Base-by-base conservation (phyloP, 2,888 invertebrate species). In the Caenorhabditis sp. region DNA sequence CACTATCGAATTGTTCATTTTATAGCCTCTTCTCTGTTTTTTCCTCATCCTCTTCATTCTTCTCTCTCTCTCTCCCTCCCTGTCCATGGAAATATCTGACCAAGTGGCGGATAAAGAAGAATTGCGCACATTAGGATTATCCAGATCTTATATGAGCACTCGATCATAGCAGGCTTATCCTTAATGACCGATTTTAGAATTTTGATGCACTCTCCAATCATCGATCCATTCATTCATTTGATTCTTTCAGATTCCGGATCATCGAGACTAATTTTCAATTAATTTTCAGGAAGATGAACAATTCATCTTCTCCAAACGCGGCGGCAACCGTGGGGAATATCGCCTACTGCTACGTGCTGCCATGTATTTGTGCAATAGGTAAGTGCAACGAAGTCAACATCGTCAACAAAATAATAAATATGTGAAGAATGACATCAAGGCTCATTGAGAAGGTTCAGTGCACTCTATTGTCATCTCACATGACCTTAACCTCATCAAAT, bases 321-420 rank as follows among this genome's bases (percentile, higher is more conserved):
- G 82, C 80, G 45, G 80, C 80, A 22, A 77, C 72, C 3, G 80
- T 85, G 30, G 78, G 76, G 39, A 79, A 78, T 56, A 78, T 87
- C 59, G 87, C 88, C 59, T 89, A 89, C 74, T 87, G 86, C 76
- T 89, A 89, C 74, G 85, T 89, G 17, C 82, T 89, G 72, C 89
- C 89, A 11, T 78, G 79, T 37, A 84, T 89, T 53, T 88, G 88
- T 77, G 82, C 83, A 7, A 76, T 88, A 52, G 88, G 88, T 61
- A 71, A 78, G 74, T 58, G n/a, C 5, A 22, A 30, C 30, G 30
- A 5, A 9, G 9, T 5, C 30, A 7, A 9, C 6, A 7, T 5
- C 9, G 30, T 30, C 30, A 9, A 7, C 6, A 5, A 7, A 30
- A 30, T 5, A 30, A 30, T n/a, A n/a, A n/a, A 26, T 1, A 22